Evolutionary conservation across 2,888 invertebrate genomes (phyloP), one percentile per base, ranked within the genome.

Genomic region (Drosophila pegasa): DNA sequence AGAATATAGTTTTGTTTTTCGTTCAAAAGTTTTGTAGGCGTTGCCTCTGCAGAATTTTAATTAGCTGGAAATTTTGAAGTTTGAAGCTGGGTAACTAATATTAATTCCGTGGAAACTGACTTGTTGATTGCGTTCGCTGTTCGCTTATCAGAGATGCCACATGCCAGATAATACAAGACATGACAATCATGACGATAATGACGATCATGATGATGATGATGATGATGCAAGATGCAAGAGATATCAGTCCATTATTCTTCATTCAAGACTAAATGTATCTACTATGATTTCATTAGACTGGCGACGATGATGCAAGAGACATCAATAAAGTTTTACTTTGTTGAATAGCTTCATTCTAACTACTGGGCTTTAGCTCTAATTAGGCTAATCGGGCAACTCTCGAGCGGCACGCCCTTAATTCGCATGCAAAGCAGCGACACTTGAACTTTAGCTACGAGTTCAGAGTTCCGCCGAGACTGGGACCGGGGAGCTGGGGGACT

Each of bases 391-490:
- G 69, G 47, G 55, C 50, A 71, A 31, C 50, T 71, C 18, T 29
- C 33, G 4, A n/a, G 27, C 35, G 56, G 14, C 76, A 77, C 72
- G 80, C 80, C 77, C 38, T 55, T 33, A 60, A 62, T 40, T 80
- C 51, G 77, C 76, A 75, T 75, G 75, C 75, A 70, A 69, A 60
- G 40, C 40, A 55, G 33, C 57, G 47, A 54, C 73, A 80, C 75
- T 78, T 78, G 79, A 81, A 81, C 82, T 81, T 81, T 45, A 37
- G 58, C n/a, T 56, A 52, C 35, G 62, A 65, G 82, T 63, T 62
- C 74, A 73, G 37, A 33, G 38, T 29, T 54, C 38, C 52, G 38
- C 18, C 2, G 54, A 37, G 54, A 40, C 40, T n/a, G 9, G n/a
- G 40, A n/a, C 20, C 22, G n/a, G 35, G n/a, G n/a, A 22, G 6